Conservation (phyloP, 2,888 invertebrate genomes). For the Pherbina coryleti region DNA sequence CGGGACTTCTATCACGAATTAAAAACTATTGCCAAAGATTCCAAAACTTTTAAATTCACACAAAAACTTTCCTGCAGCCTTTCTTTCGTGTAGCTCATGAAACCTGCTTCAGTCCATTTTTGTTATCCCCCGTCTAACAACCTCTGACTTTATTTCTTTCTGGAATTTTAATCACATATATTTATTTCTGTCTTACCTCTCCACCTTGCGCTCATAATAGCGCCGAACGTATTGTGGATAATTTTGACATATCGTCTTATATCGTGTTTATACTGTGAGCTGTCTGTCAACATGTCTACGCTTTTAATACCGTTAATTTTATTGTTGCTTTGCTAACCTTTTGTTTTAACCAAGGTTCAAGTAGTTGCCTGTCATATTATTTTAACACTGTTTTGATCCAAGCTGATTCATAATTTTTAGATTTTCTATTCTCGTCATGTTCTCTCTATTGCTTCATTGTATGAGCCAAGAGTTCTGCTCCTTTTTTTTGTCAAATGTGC, state of each 20-base stretch:
- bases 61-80: too few relatives aligned
- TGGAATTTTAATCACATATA: neutral
- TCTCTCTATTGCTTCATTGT: neutral
- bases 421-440: neutral
- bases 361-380: neutral
- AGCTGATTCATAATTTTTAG: slow-evolving; percentile 11
- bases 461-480: neutral
- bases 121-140: neutral
- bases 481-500: neutral
- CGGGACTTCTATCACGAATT: too few relatives aligned
- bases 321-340: neutral
- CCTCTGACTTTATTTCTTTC: neutral
- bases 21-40: too few relatives aligned
- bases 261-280: neutral
- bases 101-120: neutral
- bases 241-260: slow-evolving; percentile 20
- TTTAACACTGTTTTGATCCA: neutral
- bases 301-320: neutral
- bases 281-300: neutral
- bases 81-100: too few relatives aligned
- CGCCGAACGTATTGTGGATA: neutral
- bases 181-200: neutral
- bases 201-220: neutral
- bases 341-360: neutral
- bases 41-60: too few relatives aligned